Evolutionary conservation across 2,888 invertebrate genomes (phyloP).

Genomic region (Melanargia galathea): DNA sequence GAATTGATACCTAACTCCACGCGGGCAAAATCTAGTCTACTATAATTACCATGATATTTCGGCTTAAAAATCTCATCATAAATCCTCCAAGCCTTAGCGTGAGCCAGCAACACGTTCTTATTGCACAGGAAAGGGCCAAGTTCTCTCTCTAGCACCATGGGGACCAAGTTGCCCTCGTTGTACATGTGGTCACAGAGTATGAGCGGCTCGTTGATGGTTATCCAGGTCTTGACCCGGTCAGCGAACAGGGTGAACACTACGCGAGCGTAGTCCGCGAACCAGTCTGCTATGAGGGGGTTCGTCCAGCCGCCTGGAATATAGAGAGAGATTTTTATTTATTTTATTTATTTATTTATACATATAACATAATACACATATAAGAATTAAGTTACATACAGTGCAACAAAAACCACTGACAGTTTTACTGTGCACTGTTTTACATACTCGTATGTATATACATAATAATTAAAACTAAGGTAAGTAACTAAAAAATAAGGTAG

Average conservation of each 20-base stretch:
- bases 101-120: conserved; percentile 85
- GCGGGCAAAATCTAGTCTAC: no score
- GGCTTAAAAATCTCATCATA: conserved; percentile 79
- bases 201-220: conserved; percentile 87
- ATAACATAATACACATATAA: no score
- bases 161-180: conserved; percentile 63
- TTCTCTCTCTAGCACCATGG: conserved; percentile 57
- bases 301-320: conserved; percentile 85
- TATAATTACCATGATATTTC: conserved; percentile 68
- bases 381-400: no score
- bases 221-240: conserved; percentile 85
- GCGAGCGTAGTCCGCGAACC: conserved; percentile 84
- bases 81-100: conserved; percentile 83
- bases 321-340: no score
- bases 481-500: no score
- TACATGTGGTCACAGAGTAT: conserved; percentile 66
- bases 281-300: conserved; percentile 82
- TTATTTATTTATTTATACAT: no score
- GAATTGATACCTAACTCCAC: no score
- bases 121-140: conserved; percentile 81
- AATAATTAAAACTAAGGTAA: no score
- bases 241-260: conserved; percentile 80
- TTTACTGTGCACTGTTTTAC: no score
- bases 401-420: no score
- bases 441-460: no score